Evolutionary conservation across 2,797 vertebrate species (phyloP), one percentile per base, ranked within the genome.

Genomic region (Argentina silus): DNA sequence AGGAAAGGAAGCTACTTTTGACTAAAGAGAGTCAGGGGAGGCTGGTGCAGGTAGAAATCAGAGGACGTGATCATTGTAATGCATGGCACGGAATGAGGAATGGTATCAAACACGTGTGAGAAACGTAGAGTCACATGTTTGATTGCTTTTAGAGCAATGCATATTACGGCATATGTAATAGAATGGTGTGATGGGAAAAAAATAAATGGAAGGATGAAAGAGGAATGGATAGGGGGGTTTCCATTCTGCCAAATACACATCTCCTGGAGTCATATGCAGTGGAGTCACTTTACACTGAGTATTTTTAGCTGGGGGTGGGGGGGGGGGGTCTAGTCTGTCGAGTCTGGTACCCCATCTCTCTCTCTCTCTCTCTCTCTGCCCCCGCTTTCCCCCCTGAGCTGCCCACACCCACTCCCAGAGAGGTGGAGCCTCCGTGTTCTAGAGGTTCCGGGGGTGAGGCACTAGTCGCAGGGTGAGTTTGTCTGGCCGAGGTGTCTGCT

Each of bases 351-450:
- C 71, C 72, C 64, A 71, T 85, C 72, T 65, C 70, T 60, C 55
- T 74, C 11, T 60, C 17, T 59, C 3, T 61, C n/a, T 69, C 63
- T 75, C 47, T 47, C 60, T 23, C 74, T 80, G 48, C 66, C 43
- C 27, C 90, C 93, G 92, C 81, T 91, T 87, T 92, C 91, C 91
- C 92, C 93, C 89, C 92, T 92, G 92, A 89, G 85, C 84, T 64
- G 75, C 71, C 70, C 75, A 42, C 23, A 55, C 66, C 15, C 60
- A 12, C 27, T 7, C 87, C 83, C 92, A 88, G 89, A 43, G 67
- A 81, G 90, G 89, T 66, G 67, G 92, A 73, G 90, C 89, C 90
- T 93, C 90, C 50, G 85, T 90, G 87, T 80, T 77, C 59, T 61
- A 27, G 21, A 27, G 77, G 77, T 81, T 74, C 70, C 82, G 88